A percentile compares a stretch with the other conserved stretches of the same genome.
Evolutionary conservation across 2,113 vertebrate species (phyloP).

Genomic region (Hiodon alosoides): DNA sequence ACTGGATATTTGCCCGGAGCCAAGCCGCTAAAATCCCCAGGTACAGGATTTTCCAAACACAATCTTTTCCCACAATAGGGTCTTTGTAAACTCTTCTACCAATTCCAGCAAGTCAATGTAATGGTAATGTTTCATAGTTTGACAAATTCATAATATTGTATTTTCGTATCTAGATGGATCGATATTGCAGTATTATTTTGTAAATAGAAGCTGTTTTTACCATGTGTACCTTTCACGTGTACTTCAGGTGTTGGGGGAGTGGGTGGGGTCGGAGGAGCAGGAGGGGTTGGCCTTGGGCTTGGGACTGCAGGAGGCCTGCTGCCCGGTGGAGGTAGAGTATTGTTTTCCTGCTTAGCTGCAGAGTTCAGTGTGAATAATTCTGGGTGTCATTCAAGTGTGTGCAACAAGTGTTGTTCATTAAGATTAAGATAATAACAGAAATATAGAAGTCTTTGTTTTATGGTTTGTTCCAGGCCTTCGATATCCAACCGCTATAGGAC

Average conservation of each 20-base stretch:
- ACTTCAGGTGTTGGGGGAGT: slow-evolving; percentile 28
- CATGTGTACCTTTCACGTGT: background rate
- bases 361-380: too few relatives aligned
- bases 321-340: background rate
- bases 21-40: slow-evolving; percentile 51
- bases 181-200: too few relatives aligned
- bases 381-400: too few relatives aligned
- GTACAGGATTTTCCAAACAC: slow-evolving; percentile 16
- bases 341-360: background rate
- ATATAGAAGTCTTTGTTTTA: background rate
- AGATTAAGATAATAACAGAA: too few relatives aligned
- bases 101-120: too few relatives aligned
- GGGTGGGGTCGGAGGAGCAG: slow-evolving; percentile 26
- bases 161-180: too few relatives aligned
- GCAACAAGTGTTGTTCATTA: too few relatives aligned
- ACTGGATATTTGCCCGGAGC: background rate
- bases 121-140: too few relatives aligned
- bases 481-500: slow-evolving; percentile 42
- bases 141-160: too few relatives aligned
- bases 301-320: background rate
- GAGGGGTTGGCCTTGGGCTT: background rate
- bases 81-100: too few relatives aligned
- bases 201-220: background rate
- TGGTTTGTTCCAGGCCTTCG: slow-evolving; percentile 24
- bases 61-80: too few relatives aligned